Evolutionary conservation across 2,113 vertebrate genomes (phyloP), one percentile per base, ranked within the genome.

Genomic region (Elephantulus edwardii): DNA sequence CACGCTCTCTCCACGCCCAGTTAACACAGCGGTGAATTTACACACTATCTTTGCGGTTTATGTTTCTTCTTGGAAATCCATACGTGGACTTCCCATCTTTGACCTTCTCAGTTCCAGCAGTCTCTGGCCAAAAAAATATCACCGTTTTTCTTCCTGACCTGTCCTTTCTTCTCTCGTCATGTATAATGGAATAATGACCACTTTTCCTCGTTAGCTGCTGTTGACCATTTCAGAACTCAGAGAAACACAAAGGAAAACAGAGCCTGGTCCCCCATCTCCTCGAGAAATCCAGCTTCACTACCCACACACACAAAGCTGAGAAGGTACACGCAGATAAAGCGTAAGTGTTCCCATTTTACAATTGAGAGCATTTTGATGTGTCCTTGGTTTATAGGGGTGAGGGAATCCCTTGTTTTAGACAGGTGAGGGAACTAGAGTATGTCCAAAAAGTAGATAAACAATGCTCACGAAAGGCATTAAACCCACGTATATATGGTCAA

Each of bases 211-310:
- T 64, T 83, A 83, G 77, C 78, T 33, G 8, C 16, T 60, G 20
- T 19, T 75, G 83, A 26, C 22, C 13, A 79, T 72, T 94, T 72
- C 80, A 30, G 83, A 82, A 89, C n/a, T n/a, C 10, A 62, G 24
- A 76, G 83, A 92, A 86, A 58, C 20, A 70, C 52, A 68, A 68
- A 90, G 20, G 38, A 80, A 90, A 75, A 78, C 0, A 56, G 89
- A 72, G 16, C 40, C 8, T 50, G 8, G 58, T 0, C 3, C 33
- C 8, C 48, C 48, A 50, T 50, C 48, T 10, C 58, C 58, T 26
- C 26, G 19, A 48, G 74, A n/a, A 81, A 76, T 48, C 12, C 33
- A 58, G 1, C 54, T 82, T 85, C 60, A 54, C 66, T 54, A n/a
- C 8, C 62, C 46, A 46, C 3, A 12, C 3, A 60, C 33, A 4